Conservation (phyloP, 1,140 invertebrate genomes). For the Drosophila suzukii region DNA sequence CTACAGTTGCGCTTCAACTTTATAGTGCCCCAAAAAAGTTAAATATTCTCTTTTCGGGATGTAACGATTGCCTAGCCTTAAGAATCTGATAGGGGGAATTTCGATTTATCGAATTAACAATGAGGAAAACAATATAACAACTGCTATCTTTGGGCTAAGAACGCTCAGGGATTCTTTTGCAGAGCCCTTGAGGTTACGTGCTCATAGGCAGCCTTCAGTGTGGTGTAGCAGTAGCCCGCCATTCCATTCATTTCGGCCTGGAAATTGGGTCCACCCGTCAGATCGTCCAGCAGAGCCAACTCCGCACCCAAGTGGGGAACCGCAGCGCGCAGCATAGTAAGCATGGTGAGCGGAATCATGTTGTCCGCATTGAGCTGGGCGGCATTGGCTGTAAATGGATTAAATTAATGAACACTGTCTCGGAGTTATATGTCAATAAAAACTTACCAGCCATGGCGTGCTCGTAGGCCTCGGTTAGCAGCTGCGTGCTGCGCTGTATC, state of each 20-base stretch:
- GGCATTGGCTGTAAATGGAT: slow-evolving; percentile 47
- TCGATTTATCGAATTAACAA: slow-evolving; percentile 1
- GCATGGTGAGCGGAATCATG: slow-evolving; percentile 79
- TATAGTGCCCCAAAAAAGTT: slow-evolving; percentile 1
- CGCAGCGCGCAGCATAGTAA: slow-evolving; percentile 75
- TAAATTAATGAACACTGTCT: too few relatives aligned
- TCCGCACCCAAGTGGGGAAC: slow-evolving; percentile 84
- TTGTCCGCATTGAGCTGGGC: slow-evolving; percentile 76
- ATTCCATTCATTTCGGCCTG: slow-evolving; percentile 83
- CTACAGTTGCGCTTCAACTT: slow-evolving; percentile 23
- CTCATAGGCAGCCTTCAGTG: slow-evolving; percentile 76
- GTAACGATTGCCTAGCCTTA: too few relatives aligned
- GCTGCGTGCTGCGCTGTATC: slow-evolving; percentile 80
- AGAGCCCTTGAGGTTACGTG: slow-evolving; percentile 58
- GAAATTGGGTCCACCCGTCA: slow-evolving; percentile 79
- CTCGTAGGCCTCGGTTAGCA: slow-evolving; percentile 76
- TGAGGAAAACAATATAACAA: not conserved
- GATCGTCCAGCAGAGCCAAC: slow-evolving; percentile 77
- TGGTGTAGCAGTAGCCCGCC: slow-evolving; percentile 83
- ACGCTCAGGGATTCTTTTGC: slow-evolving; percentile 46
- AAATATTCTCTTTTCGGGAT: too few relatives aligned
- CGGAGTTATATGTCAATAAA: too few relatives aligned
- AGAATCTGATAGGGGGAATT: too few relatives aligned
- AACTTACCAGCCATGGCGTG: slow-evolving; percentile 63
- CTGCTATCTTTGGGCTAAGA: not conserved